phyloP scores from a whole-genome alignment of 2,888 invertebrate genomes.

The Galeruca laticollis region DNA sequence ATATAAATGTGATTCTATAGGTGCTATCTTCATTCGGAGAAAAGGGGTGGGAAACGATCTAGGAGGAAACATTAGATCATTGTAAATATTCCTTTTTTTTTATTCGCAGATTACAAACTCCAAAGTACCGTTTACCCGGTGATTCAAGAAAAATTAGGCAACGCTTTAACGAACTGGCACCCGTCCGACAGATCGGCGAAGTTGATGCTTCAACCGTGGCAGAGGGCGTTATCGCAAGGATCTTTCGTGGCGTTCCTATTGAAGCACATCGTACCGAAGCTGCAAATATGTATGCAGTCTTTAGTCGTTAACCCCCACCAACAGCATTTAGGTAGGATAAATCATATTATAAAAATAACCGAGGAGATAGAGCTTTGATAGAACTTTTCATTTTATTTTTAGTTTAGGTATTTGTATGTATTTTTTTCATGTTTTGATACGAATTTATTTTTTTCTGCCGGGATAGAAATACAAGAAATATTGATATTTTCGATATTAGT shows the following conservation, averaged over 20 bases:
- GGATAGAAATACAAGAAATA: too few relatives aligned
- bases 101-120: slow-evolving; percentile 59
- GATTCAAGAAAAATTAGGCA: slow-evolving; percentile 91
- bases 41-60: too few relatives aligned
- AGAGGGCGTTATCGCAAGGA: slow-evolving; percentile 71
- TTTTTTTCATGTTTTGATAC: too few relatives aligned
- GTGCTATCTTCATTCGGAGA: too few relatives aligned
- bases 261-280: slow-evolving; percentile 90
- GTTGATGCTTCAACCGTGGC: slow-evolving; percentile 93
- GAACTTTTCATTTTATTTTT: too few relatives aligned
- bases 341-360: too few relatives aligned
- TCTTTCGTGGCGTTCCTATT: slow-evolving; percentile 85
- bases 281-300: slow-evolving; percentile 77
- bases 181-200: slow-evolving; percentile 94
- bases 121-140: slow-evolving; percentile 81
- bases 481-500: too few relatives aligned
- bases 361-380: neutral
- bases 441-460: too few relatives aligned
- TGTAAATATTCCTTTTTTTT: slow-evolving; percentile 19
- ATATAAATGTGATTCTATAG: too few relatives aligned
- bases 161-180: slow-evolving; percentile 93
- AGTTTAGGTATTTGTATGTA: too few relatives aligned
- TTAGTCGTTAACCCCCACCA: slow-evolving; percentile 80
- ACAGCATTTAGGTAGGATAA: slow-evolving; percentile 73
- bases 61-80: too few relatives aligned